phyloP scores from a whole-genome alignment of 2,113 vertebrate species.

The Gnathonemus longibarbis region DNA sequence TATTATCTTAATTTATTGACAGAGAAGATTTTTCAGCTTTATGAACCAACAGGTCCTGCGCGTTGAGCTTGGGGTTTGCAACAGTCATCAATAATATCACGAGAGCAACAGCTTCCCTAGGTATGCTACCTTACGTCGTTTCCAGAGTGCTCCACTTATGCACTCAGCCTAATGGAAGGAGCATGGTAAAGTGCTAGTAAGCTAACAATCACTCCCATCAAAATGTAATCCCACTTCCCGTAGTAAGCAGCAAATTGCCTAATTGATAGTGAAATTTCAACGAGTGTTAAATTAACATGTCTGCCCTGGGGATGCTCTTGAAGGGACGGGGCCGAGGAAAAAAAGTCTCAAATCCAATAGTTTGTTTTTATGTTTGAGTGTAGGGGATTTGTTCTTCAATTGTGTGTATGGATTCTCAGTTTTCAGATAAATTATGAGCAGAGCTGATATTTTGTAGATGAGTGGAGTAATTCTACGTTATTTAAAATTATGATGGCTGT shows the following conservation, averaged over 20 bases:
- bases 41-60: not conserved
- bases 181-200: not conserved
- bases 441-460: not conserved
- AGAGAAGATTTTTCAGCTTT: not conserved
- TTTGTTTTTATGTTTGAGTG: not conserved
- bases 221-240: not conserved
- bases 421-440: not conserved
- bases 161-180: slow-evolving; percentile 17
- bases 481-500: not conserved
- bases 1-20: not conserved
- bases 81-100: not conserved
- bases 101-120: not conserved
- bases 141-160: slow-evolving; percentile 16
- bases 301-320: not conserved
- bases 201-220: not conserved
- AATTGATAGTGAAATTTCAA: slow-evolving; percentile 21
- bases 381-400: not conserved
- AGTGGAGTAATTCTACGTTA: not conserved
- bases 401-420: not conserved
- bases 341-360: not conserved
- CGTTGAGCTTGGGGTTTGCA: not conserved
- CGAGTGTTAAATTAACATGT: not conserved
- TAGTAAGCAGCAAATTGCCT: not conserved
- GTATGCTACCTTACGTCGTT: not conserved
- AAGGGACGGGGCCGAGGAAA: not conserved